Base-by-base conservation (phyloP, 2,797 vertebrate genomes). In the Nannoperca australis region DNA sequence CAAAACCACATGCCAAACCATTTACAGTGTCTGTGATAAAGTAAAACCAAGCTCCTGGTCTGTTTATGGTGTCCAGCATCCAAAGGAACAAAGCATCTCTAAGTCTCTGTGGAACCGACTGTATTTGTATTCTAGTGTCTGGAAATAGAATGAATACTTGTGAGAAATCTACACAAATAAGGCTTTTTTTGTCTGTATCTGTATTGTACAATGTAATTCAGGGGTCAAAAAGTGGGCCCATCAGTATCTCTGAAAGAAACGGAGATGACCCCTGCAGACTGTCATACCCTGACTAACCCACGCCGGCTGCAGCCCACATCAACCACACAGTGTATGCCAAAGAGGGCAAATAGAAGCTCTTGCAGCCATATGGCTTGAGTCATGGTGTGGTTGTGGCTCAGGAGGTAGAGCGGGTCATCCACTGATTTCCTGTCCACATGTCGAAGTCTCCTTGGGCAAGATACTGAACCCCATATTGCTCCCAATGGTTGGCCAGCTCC, bases 311-410 rank as follows among this genome's bases (percentile, higher is more conserved):
- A 8, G 67, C 51, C 63, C 62, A 15, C 20, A 61, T 0, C 45
- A 62, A 56, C 69, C 67, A 45, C 69, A 36, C 60, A 44, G 58
- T 27, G 38, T 56, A 18, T 76, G 79, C 67, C 79, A 77, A 78
- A 68, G 45, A 71, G 40, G 44, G 49, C 40, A 70, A 66, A 83
- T 44, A 76, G 73, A 90, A 73, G 27, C 55, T 65, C 73, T 79
- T 40, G 59, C 59, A 78, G 78, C 34, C 18, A 2, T 2, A 17
- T 45, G 17, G 44, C 44, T 45, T 17, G 2, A 45, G 17, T 1
- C 7, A 18, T 8, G 44, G 44, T 17, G 44, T 3, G 17, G 7
- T 3, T 18, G 18, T 45, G 44, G 17, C 44, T 45, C 44, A 18
- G 17, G 44, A 45, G 44, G 44, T 8, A 17, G 15, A 45, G 44